Evolutionary conservation across 1,140 invertebrate species (phyloP), one percentile per base, ranked within the genome.

Genomic region (Nasonia longicornis): DNA sequence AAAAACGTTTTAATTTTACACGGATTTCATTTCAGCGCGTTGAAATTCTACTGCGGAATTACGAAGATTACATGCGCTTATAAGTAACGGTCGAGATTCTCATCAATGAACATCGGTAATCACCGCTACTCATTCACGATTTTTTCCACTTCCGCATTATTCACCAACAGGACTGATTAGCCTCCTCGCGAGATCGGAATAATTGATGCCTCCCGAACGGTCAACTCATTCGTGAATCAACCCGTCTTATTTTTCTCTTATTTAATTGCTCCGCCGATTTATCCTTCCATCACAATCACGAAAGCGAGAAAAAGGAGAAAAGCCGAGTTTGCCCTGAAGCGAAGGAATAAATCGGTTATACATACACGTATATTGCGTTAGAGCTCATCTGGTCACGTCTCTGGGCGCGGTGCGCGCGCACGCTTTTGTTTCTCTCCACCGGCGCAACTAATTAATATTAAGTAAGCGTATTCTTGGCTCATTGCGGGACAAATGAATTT

Each of bases 361-460:
- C 20, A 16, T 52, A 10, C 14, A 2, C 16, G 10, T 6, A 4
- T n/a, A 31, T 81, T 77, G 58, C 35, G 63, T 66, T 63, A 42
- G n/a, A 26, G 79, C 66, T 42, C 45, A 81, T 72, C 69, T 64
- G 69, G 70, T 52, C 80, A 78, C 58, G 74, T 64, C 31, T 58
- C 3, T 42, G 66, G 38, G 38, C 42, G 38, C 58, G 11, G 20
- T 67, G 70, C 2, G 79, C 72, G 31, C 63, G 70, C 7, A 72
- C 72, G 31, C 63, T 58, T 75, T 75, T 67, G 42, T 81, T 63
- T 63, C 31, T 71, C 10, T 35, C 71, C 26, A 16, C 22, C 48
- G 38, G 45, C 38, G 42, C 63, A 42, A 14, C 76, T 82, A 82
- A 82, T 82, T 82, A 79, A 79, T 79, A 82, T 82, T 82, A 77